A percentile compares a stretch with the other conserved stretches of the same genome.
These are phyloP conservation scores for Hyperoodon ampullatus DNA, from an alignment of 2,113 vertebrate genomes.

Conservation along the genomic window DNA sequence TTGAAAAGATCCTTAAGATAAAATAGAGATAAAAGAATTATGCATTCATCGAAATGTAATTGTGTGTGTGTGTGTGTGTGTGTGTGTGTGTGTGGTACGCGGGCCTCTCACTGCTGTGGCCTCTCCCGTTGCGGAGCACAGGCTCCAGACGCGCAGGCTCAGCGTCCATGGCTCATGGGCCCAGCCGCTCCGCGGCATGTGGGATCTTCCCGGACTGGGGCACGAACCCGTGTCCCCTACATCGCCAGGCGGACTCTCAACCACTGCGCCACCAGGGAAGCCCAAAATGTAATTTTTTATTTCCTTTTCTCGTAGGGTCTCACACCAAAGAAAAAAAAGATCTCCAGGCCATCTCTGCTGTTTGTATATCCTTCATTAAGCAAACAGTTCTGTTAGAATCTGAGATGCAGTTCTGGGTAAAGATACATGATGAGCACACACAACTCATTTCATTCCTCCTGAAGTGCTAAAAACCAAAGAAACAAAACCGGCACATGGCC, in stretches of 20 bases:
- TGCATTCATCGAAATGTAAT: neutral
- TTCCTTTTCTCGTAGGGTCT: neutral
- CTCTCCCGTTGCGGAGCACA: too few species aligned
- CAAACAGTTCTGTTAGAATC: neutral
- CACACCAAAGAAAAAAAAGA: neutral
- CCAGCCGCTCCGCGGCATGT: too few species aligned
- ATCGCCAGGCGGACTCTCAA: too few species aligned
- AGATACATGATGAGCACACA: neutral
- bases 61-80: too few species aligned
- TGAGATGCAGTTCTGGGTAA: neutral
- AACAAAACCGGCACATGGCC: neutral
- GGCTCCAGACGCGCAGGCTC: too few species aligned
- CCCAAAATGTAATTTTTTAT: neutral
- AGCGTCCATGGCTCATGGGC: too few species aligned
- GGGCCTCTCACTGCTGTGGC: too few species aligned
- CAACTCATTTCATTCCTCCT: neutral
- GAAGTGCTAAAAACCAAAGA: neutral
- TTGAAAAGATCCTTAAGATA: neutral
- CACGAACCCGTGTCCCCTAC: too few species aligned
- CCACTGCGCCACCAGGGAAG: too few species aligned
- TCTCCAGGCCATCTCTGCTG: neutral
- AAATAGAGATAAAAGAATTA: neutral
- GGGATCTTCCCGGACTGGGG: too few species aligned
- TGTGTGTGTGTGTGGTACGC: too few species aligned
- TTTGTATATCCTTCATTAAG: neutral